Conservation (phyloP, 2,113 vertebrate species). For the Melanerpes aurifrons region DNA sequence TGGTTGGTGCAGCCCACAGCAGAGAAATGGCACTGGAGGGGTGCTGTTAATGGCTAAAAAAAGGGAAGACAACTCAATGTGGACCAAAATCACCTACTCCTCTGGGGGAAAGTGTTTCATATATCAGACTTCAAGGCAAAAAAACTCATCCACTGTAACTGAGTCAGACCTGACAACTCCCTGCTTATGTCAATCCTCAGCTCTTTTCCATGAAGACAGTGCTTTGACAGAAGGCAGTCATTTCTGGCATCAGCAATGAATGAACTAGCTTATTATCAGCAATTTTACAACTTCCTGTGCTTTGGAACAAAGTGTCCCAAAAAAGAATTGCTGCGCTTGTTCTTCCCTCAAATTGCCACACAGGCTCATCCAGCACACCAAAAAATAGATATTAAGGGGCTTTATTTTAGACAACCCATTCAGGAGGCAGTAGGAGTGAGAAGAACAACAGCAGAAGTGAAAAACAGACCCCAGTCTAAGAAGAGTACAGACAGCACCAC, state of each 20-base stretch:
- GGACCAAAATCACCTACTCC: neutral
- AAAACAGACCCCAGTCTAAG: neutral
- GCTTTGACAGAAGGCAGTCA: conserved; percentile 30
- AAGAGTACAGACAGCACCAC: fast-evolving
- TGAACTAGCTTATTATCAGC: conserved; percentile 56
- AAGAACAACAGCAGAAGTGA: neutral
- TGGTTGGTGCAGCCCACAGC: conserved; percentile 49
- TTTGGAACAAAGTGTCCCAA: conserved; percentile 54
- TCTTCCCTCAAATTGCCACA: neutral
- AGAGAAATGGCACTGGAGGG: conserved; percentile 20
- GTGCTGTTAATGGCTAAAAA: conserved; percentile 50
- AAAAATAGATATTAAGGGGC: neutral
- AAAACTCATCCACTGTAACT: conserved; percentile 24
- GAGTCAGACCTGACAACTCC: conserved; percentile 56
- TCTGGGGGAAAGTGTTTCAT: conserved; percentile 29
- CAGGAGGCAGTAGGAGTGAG: neutral
- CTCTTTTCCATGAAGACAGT: conserved; percentile 12
- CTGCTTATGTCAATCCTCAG: conserved; percentile 45
- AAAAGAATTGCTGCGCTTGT: conserved; percentile 29
- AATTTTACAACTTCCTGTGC: conserved; percentile 66
- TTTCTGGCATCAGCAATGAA: conserved; percentile 58
- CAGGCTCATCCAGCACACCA: neutral
- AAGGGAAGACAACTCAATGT: neutral
- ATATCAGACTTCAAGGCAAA: conserved; percentile 61
- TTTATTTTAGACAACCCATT: conserved; percentile 11